Evolutionary conservation across 2,797 vertebrate species (phyloP).

Genomic region (Myotis daubentonii): DNA sequence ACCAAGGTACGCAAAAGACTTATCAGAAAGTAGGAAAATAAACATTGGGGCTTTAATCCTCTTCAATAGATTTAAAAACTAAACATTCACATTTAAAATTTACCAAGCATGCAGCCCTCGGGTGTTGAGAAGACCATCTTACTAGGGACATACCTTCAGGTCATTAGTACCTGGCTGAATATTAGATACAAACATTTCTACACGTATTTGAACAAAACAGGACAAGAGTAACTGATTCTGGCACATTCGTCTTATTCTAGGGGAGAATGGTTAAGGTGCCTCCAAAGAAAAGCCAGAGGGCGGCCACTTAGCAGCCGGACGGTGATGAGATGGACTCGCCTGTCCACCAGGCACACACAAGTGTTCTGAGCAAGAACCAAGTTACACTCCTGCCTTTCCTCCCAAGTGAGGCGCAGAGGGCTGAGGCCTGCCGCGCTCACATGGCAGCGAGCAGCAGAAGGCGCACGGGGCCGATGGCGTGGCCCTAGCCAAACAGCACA

Average conservation of each 20-base stretch:
- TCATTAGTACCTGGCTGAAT: not conserved
- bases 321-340: fast-evolving
- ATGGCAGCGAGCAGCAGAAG: fast-evolving
- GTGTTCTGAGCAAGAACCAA: no score
- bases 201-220: not conserved
- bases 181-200: not conserved
- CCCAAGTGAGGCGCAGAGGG: fast-evolving
- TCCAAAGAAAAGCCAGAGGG: not conserved
- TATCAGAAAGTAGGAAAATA: slow-evolving; percentile 42
- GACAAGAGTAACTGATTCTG: not conserved
- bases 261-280: not conserved
- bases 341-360: not conserved
- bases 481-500: not conserved
- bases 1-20: not conserved
- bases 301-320: fast-evolving
- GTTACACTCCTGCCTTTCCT: not conserved
- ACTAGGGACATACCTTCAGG: not conserved
- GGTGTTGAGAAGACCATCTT: not conserved
- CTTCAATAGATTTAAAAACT: slow-evolving; percentile 10
- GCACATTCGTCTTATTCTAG: not conserved
- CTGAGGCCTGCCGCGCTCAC: fast-evolving
- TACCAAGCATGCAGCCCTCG: not conserved
- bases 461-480: fast-evolving
- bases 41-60: slow-evolving; percentile 60
- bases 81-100: not conserved